phyloP scores from a whole-genome alignment of 2,888 invertebrate genomes.

The Formica aserva region DNA sequence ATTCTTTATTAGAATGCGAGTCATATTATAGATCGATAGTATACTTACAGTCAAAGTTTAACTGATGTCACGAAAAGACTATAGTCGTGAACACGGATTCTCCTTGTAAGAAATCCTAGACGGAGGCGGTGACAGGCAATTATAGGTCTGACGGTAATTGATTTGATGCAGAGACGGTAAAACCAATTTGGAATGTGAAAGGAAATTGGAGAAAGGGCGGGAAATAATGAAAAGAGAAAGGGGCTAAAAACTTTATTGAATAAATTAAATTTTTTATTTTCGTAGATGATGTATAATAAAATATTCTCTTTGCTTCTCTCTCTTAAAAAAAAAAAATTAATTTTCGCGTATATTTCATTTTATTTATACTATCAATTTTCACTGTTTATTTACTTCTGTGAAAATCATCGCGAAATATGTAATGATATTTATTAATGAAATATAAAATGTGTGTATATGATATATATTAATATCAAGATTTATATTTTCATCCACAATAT shows the following conservation, averaged over 20 bases:
- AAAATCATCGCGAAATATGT: conserved; percentile 22
- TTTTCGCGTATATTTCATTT: not conserved
- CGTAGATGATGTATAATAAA: not conserved
- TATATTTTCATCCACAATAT: not conserved
- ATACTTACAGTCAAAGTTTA: conserved; percentile 34
- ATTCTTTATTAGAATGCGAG: conserved; percentile 32
- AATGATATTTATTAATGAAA: conserved; percentile 30
- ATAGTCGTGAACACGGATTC: conserved; percentile 24
- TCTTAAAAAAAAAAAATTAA: not conserved
- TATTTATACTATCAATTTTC: not conserved
- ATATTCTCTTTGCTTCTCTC: not conserved
- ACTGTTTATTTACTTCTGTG: not conserved
- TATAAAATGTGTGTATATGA: not conserved
- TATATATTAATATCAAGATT: conserved; percentile 4
- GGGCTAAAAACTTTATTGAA: conserved; percentile 35
- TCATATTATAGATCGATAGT: conserved; percentile 28
- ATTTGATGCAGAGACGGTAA: conserved; percentile 53
- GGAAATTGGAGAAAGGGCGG: conserved; percentile 35
- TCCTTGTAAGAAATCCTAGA: conserved; percentile 54
- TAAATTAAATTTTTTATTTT: conserved; percentile 10
- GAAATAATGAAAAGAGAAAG: conserved; percentile 62
- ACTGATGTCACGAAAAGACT: conserved; percentile 42
- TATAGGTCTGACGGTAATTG: conserved; percentile 52
- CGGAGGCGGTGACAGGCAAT: conserved; percentile 53
- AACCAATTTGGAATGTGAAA: conserved; percentile 46